Base-by-base conservation (phyloP, 1,140 invertebrate genomes). In the Scaptomyza pallida region DNA sequence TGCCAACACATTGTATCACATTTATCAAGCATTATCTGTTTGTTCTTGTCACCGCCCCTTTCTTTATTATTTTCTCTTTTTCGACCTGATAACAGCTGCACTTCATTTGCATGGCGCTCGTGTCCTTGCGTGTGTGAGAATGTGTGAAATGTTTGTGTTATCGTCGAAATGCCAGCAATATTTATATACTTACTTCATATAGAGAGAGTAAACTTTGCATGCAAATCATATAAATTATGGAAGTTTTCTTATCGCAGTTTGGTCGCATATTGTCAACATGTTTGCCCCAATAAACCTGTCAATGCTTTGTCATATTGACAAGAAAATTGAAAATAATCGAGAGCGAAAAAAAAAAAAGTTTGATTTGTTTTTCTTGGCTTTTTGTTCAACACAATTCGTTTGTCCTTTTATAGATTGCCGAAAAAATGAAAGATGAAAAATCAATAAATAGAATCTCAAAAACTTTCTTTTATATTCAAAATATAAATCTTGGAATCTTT, bases 11-110 rank as follows among this genome's bases (percentile, higher is more conserved):
- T 60, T 68, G 64, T 68, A 50, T 47, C 71, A 86, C 77, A 86
- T 85, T 85, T 85, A 86, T 85, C 81, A 85, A 77, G 74, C 70
- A 81, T 85, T 85, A 85, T 85, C 77, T 86, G 80, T 77, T 74
- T 63, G 71, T 74, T 19, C 61, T 60, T n/a, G 33, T 67, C 44
- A 44, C 55, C 55, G 67, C 55, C 21, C 65, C 79, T 72, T 55
- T n/a, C n/a, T n/a, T n/a, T n/a, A n/a, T n/a, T 23, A 23, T 23
- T 30, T 62, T 62, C 64, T 45, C 57, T 73, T 64, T 37, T n/a
- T n/a, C 33, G 12, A 37, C 21, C 56, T 60, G 82, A 88, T 78
- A 86, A 78, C 81, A 86, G 82, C 81, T 86, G 81, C 81, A 86
- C 65, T 78, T 68, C 77, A 86, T 86, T 86, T 86, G 78, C 82